A percentile compares a stretch with the other conserved stretches of the same genome.
Evolutionary conservation across 1,140 invertebrate genomes (phyloP).

Genomic region (Hypsibius dujardini): DNA sequence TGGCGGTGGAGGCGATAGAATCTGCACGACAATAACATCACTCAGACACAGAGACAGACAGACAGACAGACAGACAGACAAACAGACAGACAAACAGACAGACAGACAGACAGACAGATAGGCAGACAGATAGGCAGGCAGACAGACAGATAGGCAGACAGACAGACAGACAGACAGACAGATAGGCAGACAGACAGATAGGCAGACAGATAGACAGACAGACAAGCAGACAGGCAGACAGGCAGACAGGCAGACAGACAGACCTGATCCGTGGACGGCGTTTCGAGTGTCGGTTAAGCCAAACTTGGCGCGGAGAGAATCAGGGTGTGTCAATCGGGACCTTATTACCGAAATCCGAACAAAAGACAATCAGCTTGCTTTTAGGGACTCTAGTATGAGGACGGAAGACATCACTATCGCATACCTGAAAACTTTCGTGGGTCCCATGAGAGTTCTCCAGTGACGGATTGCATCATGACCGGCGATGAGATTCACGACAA

Average conservation of each 20-base stretch:
- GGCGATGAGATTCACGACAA: constrained; percentile 56
- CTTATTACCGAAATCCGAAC: not conserved
- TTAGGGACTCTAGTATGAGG: constrained; percentile 11
- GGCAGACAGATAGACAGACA: too few species aligned
- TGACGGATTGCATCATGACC: constrained; percentile 51
- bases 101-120: too few species aligned
- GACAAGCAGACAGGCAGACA: too few species aligned
- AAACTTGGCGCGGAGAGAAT: constrained; percentile 56
- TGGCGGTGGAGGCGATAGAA: too few species aligned
- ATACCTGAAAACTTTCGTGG: constrained; percentile 52
- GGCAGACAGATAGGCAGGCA: too few species aligned
- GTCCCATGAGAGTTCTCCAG: constrained; percentile 67
- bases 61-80: too few species aligned
- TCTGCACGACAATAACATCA: too few species aligned
- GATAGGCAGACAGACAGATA: too few species aligned
- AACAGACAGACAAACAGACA: too few species aligned
- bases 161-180: too few species aligned
- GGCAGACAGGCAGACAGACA: not conserved
- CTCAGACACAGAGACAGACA: too few species aligned
- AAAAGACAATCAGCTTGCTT: not conserved
- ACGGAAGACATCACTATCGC: constrained; percentile 15
- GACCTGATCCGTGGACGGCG: constrained; percentile 72
- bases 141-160: too few species aligned
- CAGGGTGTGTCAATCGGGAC: constrained; percentile 53
- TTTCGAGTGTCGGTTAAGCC: constrained; percentile 79